A percentile compares a stretch with the other conserved stretches of the same genome.
These are phyloP conservation scores for Belgica antarctica DNA, from an alignment of 2,888 invertebrate genomes.

Conservation along the genomic window DNA sequence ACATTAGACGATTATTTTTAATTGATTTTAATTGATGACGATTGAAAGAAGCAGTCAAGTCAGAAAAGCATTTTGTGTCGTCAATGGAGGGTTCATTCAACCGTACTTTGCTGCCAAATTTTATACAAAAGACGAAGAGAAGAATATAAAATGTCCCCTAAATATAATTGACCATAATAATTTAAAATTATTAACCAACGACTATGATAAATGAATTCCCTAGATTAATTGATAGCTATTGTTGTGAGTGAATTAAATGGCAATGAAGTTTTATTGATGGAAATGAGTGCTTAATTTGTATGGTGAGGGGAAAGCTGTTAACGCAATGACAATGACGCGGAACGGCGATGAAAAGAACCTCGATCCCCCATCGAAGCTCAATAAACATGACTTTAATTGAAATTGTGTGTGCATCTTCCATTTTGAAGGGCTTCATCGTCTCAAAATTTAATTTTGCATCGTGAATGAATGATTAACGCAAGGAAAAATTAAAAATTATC, in stretches of 20 bases:
- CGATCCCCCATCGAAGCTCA: background rate
- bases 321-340: background rate
- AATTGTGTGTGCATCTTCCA: slow-evolving; percentile 17
- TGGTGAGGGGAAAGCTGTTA: background rate
- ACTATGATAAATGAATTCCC: slow-evolving; percentile 36
- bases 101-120: too few species aligned
- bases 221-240: slow-evolving; percentile 37
- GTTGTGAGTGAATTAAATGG: slow-evolving; percentile 43
- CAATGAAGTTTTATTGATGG: slow-evolving; percentile 40
- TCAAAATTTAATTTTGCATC: background rate
- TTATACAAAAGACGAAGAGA: too few species aligned
- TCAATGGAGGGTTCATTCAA: too few species aligned
- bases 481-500: slow-evolving; percentile 10
- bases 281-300: background rate
- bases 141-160: background rate
- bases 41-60: too few species aligned
- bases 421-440: slow-evolving; percentile 5
- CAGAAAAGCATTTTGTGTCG: too few species aligned
- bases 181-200: slow-evolving; percentile 36
- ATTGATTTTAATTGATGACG: too few species aligned
- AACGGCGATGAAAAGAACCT: background rate
- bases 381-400: slow-evolving; percentile 37
- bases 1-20: too few species aligned
- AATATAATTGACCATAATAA: slow-evolving; percentile 39
- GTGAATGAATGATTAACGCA: background rate